Base-by-base conservation (phyloP, 2,113 vertebrate species). In the Pagrus major region DNA sequence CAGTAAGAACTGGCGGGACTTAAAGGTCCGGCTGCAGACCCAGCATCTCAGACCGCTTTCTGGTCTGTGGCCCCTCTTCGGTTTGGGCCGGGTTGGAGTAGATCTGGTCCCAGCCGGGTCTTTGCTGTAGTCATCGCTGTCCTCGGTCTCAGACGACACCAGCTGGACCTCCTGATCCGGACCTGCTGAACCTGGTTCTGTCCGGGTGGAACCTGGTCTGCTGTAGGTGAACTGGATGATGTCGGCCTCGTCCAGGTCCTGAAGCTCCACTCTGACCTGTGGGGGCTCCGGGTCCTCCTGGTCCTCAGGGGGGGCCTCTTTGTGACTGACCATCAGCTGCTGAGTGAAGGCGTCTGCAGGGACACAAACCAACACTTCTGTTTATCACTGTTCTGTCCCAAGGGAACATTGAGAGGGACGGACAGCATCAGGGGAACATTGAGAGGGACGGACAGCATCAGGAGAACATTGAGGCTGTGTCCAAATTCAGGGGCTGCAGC, bases 141-240 rank as follows among this genome's bases (percentile, higher is more conserved):
- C 82, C 37, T 84, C 82, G 0, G 82, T 84, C 12, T 76, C 82
- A 3, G 71, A 74, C 0, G 82, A 84, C 47, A 75, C 27, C 16
- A 35, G 8, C 5, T 21, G 20, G 51, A 65, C 35, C 0, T 79
- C 42, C 29, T 9, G 51, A 59, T 52, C 18, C 15, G 31, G 58
- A 39, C 4, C 47, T 6, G 18, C 41, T 11, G 41, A 9, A 42
- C 25, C 51, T 6, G 23, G 66, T 27, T 56, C 23, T 21, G 41
- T 4, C 61, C 41, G 0, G 2, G 6, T 2, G 14, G 12, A 9
- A 5, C 21, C 12, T 21, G 44, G 44, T 16, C 23, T 66, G 9
- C 2, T 66, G 49, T 78, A 79, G 21, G 81, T 84, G 58, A 75
- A 84, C 64, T 69, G 21, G 11, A 84, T 75, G 39, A 79, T 75